A percentile compares a stretch with the other conserved stretches of the same genome.
Conservation (phyloP, 2,888 invertebrate genomes). For the Apamea sordens region DNA sequence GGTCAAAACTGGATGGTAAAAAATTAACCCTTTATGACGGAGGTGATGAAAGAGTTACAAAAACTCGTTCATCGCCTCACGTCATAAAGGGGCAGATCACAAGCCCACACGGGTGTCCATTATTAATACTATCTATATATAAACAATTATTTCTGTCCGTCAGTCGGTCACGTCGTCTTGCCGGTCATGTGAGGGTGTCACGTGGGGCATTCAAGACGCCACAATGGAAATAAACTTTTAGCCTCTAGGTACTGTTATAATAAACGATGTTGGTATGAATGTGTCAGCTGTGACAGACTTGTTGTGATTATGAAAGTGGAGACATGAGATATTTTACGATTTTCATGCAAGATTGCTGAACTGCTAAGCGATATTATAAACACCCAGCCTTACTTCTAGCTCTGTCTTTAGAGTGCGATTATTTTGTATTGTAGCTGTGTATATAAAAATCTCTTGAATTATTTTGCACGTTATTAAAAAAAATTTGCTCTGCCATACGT, state of each 20-base stretch:
- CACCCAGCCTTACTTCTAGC: too few species aligned
- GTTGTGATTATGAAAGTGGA: constrained; percentile 11
- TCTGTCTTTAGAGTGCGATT: background rate
- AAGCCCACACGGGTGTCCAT: constrained; percentile 17
- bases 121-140: constrained; percentile 48
- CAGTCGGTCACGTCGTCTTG: constrained; percentile 51
- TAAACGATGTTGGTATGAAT: constrained; percentile 24
- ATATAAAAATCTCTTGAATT: background rate
- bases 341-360: background rate
- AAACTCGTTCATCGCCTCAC: background rate
- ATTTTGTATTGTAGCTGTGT: background rate
- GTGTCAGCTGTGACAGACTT: background rate
- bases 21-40: too few species aligned
- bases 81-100: constrained; percentile 13
- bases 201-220: constrained; percentile 47
- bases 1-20: too few species aligned
- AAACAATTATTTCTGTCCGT: constrained; percentile 61
- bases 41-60: too few species aligned
- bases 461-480: too few species aligned
- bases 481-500: background rate
- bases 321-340: constrained; percentile 3
- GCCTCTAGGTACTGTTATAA: constrained; percentile 30
- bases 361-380: background rate
- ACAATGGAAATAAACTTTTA: constrained; percentile 65
- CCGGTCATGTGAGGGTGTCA: constrained; percentile 63